Conservation (phyloP, 2,888 invertebrate species). For the Tinea pellionella region DNA sequence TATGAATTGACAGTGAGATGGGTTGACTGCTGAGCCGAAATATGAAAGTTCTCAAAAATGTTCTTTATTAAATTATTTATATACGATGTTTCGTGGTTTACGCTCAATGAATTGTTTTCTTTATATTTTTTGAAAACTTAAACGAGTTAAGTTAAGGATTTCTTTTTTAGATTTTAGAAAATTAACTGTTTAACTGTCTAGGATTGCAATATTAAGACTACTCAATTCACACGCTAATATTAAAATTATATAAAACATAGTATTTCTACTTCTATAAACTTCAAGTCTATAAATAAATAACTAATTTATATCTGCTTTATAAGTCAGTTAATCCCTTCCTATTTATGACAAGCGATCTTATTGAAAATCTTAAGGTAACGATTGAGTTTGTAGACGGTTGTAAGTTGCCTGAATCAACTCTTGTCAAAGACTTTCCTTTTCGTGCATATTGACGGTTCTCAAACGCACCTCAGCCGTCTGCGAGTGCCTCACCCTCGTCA, state of each 20-base stretch:
- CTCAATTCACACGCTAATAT: not conserved
- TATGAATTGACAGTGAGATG: constrained; percentile 55
- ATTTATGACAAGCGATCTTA: not conserved
- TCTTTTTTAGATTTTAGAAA: not conserved
- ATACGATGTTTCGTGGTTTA: not conserved
- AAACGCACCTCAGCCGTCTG: constrained; percentile 7
- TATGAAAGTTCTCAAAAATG: constrained; percentile 38
- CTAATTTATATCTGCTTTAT: no score
- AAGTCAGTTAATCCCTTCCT: no score
- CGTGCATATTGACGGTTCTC: constrained; percentile 49
- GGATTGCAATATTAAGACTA: not conserved
- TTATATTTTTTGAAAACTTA: not conserved
- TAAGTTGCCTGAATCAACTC: constrained; percentile 18
- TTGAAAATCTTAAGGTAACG: not conserved
- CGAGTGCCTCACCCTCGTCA: constrained; percentile 48
- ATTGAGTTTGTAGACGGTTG: not conserved
- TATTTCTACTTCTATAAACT: not conserved
- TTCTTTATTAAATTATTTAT: constrained; percentile 19
- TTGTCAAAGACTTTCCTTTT: constrained; percentile 50
- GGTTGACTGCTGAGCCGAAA: constrained; percentile 43
- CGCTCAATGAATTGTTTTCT: not conserved
- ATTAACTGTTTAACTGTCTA: not conserved
- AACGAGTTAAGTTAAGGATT: not conserved
- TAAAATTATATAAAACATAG: not conserved
- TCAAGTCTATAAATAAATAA: no score